Base-by-base conservation (phyloP, 2,888 invertebrate genomes). In the Cheilosia soror region DNA sequence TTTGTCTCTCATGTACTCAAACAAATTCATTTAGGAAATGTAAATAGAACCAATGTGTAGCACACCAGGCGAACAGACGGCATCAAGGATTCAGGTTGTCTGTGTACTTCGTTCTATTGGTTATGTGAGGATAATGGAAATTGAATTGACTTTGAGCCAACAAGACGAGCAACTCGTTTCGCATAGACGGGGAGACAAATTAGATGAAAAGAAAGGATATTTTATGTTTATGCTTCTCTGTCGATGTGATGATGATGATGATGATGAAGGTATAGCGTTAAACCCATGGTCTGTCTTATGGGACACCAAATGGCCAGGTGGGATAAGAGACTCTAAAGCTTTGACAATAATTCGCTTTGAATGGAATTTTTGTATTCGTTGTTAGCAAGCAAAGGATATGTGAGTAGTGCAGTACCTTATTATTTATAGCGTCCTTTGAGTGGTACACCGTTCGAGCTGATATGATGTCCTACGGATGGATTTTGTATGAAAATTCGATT, bases 11-110 rank as follows among this genome's bases (percentile, higher is more conserved):
- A n/a, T 31, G 31, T 44, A 25, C 65, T 57, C 49, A 42, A n/a
- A 62, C 75, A 75, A 81, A 75, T 75, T 75, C 68, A 75, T 75
- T 81, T 69, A 81, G 75, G 80, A 81, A 81, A 81, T 81, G 75
- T 81, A 62, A 75, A 80, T 73, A 53, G 25, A 42, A 31, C 7
- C 40, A 55, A 55, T 49, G 57, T 33, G 44, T 51, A 51, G 57
- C 25, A 33, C 15, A 33, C 15, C 25, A 33, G 13, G 44, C 9
- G 40, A 13, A 49, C 33, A 42, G 47, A 58, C 33, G 42, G 42
- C 60, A 53, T 60, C 58, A 58, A 79, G 72, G 53, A 66, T 68
- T 60, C 73, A 42, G n/a, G 15, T 44, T 69, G 55, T 55, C 15
- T 33, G 6, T 47, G 62, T 44, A 31, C 65, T 65, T 49, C 20